These are phyloP conservation scores for Sarcophaga peregrina DNA, from an alignment of 1,140 invertebrate genomes.

Conservation along the genomic window DNA sequence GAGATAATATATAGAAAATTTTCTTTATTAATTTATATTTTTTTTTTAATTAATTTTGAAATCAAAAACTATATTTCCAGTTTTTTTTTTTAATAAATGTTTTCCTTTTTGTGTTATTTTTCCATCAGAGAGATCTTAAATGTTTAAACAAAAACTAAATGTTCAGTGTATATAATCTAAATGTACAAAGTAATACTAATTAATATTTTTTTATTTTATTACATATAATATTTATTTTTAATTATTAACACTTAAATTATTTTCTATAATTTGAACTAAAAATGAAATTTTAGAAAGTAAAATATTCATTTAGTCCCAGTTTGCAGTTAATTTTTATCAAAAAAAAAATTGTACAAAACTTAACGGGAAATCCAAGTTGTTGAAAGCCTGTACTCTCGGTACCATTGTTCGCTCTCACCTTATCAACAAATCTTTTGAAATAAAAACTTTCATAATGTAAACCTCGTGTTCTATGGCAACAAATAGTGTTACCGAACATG, in stretches of 20 bases:
- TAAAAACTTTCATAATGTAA: background rate
- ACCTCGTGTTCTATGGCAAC: no score
- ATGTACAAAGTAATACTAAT: constrained; percentile 58
- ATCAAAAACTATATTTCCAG: background rate
- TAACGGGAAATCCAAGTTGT: no score
- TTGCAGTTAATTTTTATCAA: no score
- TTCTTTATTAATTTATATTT: constrained; percentile 32
- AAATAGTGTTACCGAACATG: no score
- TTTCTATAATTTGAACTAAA: background rate
- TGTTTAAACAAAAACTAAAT: constrained; percentile 51
- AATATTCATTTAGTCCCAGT: no score
- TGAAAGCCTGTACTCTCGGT: no score
- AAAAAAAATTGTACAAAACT: no score
- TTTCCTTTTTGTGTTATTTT: background rate
- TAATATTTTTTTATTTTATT: constrained; percentile 25
- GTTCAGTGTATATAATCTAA: constrained; percentile 61
- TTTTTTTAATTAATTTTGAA: background rate
- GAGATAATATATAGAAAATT: background rate
- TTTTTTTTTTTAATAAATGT: constrained; percentile 33
- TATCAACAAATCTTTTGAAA: background rate
- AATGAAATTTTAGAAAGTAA: background rate
- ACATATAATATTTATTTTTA: constrained; percentile 16
- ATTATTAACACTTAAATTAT: background rate
- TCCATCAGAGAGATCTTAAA: constrained; percentile 28
- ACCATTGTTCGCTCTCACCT: no score